Evolutionary conservation across 2,888 invertebrate genomes (phyloP), one percentile per base, ranked within the genome.

Genomic region (Podotricha telesiphe): DNA sequence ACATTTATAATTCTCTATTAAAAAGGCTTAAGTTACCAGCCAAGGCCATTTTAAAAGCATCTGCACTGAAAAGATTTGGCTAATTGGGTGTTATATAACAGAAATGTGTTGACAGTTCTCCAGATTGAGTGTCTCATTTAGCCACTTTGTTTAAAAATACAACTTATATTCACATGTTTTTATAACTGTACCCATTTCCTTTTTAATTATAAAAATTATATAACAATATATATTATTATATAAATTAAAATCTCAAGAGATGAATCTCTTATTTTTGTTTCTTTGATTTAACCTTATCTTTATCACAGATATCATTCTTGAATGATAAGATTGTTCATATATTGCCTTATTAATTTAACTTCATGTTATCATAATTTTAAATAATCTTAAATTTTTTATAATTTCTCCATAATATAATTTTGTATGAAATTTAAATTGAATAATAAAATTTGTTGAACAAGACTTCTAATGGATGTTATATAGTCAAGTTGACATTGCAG

Each of bases 81-180:
- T 50, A 50, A 22, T 40, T 40, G 40, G 28, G 15, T 76, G 80
- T 89, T 89, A 89, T 83, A 87, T 89, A 89, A 89, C 85, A n/a
- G n/a, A 80, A 77, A 74, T 79, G 83, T 85, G 80, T 83, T 84
- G 81, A 48, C 80, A 85, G 79, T 76, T 80, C 75, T 75, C 65
- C 17, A 11, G 17, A 42, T 58, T 50, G 22, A 58, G 40, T 22
- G 17, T n/a, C 37, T n/a, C 17, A 13, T 40, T 15, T 13, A 48
- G 37, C 20, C 40, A 7, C 53, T 61, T n/a, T 61, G n/a, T 61
- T 34, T 17, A 47, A 42, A 28, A 53, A 17, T 42, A 7, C 15
- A 1, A 19, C 17, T 13, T 40, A 45, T 45, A n/a, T n/a, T n/a
- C n/a, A n/a, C n/a, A n/a, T n/a, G n/a, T n/a, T n/a, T n/a, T n/a